phyloP scores from a whole-genome alignment of 2,113 vertebrate genomes.

The Megaptera novaeangliae region DNA sequence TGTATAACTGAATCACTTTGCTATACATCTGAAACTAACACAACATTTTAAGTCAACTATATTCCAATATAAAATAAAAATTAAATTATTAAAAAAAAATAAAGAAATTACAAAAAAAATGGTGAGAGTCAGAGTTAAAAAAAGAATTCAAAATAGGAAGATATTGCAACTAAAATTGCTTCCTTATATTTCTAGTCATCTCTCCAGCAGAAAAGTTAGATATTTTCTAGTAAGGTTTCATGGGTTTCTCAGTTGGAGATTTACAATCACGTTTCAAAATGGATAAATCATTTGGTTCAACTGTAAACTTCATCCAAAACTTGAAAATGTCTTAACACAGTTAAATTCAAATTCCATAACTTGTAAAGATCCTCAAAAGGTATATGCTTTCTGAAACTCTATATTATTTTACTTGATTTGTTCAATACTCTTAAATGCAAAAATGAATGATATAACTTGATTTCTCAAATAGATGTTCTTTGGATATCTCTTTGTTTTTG shows the following conservation, averaged over 20 bases:
- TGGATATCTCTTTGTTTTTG: neutral
- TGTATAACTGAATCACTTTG: neutral
- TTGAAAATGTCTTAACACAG: neutral
- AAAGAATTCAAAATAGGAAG: neutral
- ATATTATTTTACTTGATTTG: neutral
- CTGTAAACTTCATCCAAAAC: neutral
- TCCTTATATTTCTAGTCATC: neutral
- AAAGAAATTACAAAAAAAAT: neutral
- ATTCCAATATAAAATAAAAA: neutral
- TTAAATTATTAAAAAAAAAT: neutral
- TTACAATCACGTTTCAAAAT: neutral
- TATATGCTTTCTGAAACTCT: neutral
- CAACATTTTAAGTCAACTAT: neutral
- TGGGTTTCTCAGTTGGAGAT: neutral
- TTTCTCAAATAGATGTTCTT: neutral
- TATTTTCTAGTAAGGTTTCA: neutral
- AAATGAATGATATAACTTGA: neutral
- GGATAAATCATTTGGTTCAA: neutral
- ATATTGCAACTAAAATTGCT: neutral
- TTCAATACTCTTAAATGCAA: neutral
- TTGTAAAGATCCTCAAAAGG: neutral
- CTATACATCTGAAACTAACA: neutral
- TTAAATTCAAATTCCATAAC: neutral
- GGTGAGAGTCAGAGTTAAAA: neutral
- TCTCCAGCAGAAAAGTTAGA: neutral